Percentiles rank a stretch among this genome's conserved stretches.
Evolutionary conservation across 2,797 vertebrate species (phyloP).

Genomic region (Myotis myotis): DNA sequence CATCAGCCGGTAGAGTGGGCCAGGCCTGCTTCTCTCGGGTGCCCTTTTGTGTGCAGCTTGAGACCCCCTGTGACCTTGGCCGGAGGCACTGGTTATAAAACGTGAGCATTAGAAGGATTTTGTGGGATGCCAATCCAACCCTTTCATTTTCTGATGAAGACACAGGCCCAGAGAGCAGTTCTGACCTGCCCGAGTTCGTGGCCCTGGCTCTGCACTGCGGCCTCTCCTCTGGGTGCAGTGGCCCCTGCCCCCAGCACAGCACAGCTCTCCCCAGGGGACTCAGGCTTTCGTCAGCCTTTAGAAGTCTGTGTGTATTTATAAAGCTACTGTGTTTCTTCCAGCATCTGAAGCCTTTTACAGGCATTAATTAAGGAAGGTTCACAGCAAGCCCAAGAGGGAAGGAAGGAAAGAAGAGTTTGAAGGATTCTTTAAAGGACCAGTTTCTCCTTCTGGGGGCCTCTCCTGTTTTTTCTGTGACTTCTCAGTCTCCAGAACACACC

Average conservation of each 20-base stretch:
- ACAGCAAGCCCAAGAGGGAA: background rate
- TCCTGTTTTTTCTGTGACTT: background rate
- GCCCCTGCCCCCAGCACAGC: background rate
- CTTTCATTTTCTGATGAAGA: background rate
- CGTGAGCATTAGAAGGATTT: background rate
- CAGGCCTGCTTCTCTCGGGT: background rate
- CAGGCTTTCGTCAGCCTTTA: constrained; percentile 39
- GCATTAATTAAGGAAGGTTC: constrained; percentile 64
- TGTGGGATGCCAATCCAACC: background rate
- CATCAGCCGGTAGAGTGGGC: background rate
- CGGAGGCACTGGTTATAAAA: background rate
- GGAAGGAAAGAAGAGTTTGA: background rate
- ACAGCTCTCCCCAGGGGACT: background rate
- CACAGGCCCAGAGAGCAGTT: background rate
- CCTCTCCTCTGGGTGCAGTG: background rate
- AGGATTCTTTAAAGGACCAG: constrained; percentile 15
- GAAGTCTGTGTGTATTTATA: constrained; percentile 63
- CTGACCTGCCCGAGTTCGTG: background rate
- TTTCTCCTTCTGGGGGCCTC: background rate
- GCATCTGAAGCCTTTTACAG: constrained; percentile 36
- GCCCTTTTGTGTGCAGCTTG: background rate
- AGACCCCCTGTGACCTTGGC: background rate
- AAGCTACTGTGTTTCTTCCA: constrained; percentile 32
- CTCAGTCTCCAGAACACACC: background rate
- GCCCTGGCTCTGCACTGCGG: accelerated